Evolutionary conservation across 2,113 vertebrate species (phyloP), one percentile per base, ranked within the genome.

Genomic region (Caranx ignobilis): DNA sequence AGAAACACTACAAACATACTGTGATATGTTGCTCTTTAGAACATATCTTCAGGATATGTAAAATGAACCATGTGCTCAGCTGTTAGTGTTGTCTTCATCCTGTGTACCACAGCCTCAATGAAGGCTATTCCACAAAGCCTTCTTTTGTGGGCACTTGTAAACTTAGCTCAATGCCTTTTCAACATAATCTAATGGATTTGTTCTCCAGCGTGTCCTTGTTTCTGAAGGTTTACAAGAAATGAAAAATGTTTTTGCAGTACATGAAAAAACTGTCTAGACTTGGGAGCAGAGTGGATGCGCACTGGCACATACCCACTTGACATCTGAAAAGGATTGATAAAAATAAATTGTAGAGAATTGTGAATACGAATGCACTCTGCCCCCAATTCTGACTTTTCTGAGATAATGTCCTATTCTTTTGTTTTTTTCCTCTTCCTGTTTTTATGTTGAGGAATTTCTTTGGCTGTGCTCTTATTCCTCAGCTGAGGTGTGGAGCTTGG

Each of bases 151-250:
- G 37, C 63, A 45, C 71, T 57, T 68, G 62, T 55, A 82, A 75
- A 61, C 69, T 45, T 60, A 1, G 6, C 15, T 67, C 39, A 65
- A 5, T 79, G 11, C 59, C 55, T 41, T 70, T 64, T 75, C 76
- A 79, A 60, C 55, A 73, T 75, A 76, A 76, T 85, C 47, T 43
- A 66, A 56, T 71, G 41, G 64, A 75, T 81, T 79, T 69, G 35
- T 52, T 74, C 65, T 79, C 41, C 34, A 41, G 9, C 9, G 26
- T 31, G 7, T 47, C 50, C 45, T 41, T 75, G 65, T 69, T 65
- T 31, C 26, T 39, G 11, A 12, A 68, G 57, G 66, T 76, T 72
- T 76, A 41, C 35, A n/a, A 57, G 50, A 50, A 78, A 50, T 80
- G 71, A 67, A 48, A 84, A 76, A 62, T 11, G 13, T 63, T 43